phyloP scores from a whole-genome alignment of 2,888 invertebrate species.

The Drosophila longiperda region DNA sequence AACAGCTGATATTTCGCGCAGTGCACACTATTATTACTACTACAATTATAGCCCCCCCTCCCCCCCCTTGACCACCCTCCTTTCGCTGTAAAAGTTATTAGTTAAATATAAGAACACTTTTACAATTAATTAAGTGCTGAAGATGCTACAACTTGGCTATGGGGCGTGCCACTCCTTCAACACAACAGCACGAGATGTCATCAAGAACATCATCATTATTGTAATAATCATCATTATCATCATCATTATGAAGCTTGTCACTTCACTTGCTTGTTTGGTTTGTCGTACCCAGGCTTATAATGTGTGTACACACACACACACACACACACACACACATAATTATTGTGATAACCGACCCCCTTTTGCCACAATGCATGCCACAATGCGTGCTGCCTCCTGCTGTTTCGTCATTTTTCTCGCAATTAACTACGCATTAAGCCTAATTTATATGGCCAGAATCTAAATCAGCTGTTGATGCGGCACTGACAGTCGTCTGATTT shows the following conservation, averaged over 20 bases:
- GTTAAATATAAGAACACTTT: conserved; percentile 75
- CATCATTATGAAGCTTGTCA: conserved; percentile 29
- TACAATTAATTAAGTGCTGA: conserved; percentile 79
- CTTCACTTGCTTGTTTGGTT: conserved; percentile 8
- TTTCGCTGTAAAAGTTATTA: conserved; percentile 65
- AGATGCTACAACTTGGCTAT: conserved; percentile 49
- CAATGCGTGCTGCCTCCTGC: conserved; percentile 4
- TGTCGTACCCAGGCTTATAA: conserved; percentile 54
- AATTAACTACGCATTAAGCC: conserved; percentile 75
- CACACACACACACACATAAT: conserved; percentile 13
- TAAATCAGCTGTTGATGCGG: background rate
- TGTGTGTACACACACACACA: conserved; percentile 24
- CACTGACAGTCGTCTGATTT: background rate
- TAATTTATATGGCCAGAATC: conserved; percentile 60
- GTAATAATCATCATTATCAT: conserved; percentile 18
- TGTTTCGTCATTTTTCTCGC: conserved; percentile 48
- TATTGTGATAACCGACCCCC: background rate
- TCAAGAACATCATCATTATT: conserved; percentile 31
- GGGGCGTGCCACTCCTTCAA: conserved; percentile 48
- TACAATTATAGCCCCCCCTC: background rate
- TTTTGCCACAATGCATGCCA: conserved; percentile 6
- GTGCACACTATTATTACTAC: background rate
- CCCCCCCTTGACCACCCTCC: background rate
- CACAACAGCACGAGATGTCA: conserved; percentile 25
- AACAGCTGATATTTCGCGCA: too few species aligned